Conservation (phyloP, 2,113 vertebrate species). For the Candoia aspera region DNA sequence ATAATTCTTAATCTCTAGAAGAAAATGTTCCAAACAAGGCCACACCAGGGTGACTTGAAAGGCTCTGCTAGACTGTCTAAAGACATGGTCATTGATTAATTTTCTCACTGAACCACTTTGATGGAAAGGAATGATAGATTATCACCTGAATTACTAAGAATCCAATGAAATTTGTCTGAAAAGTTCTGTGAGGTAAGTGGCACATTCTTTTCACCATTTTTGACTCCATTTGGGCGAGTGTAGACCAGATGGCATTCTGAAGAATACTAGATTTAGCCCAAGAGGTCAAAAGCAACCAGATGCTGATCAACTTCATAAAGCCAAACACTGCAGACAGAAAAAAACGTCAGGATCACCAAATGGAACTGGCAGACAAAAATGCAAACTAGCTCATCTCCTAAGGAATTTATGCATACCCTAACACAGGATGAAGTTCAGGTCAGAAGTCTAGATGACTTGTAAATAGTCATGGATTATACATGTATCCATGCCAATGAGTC, state of each 20-base stretch:
- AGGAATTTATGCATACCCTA: no score
- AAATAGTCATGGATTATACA: no score
- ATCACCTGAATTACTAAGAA: neutral
- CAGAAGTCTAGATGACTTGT: no score
- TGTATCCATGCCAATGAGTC: no score
- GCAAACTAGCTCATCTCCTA: no score
- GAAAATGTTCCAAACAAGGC: conserved; percentile 61
- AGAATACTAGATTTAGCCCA: neutral
- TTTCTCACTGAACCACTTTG: neutral
- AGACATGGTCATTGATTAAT: neutral
- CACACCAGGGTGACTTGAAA: conserved; percentile 59
- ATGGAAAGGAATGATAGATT: neutral
- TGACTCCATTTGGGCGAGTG: neutral
- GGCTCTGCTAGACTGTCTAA: neutral
- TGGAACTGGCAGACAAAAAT: no score
- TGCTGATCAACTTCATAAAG: neutral
- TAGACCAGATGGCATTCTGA: neutral
- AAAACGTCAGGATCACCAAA: no score
- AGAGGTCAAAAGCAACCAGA: neutral
- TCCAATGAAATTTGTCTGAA: no score
- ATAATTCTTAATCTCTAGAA: conserved; percentile 57
- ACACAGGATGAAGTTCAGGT: no score
- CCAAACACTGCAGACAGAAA: neutral
- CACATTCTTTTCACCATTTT: neutral
- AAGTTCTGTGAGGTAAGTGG: neutral